Evolutionary conservation across 2,113 vertebrate species (phyloP), one percentile per base, ranked within the genome.

Genomic region (Brienomyrus longianalis): DNA sequence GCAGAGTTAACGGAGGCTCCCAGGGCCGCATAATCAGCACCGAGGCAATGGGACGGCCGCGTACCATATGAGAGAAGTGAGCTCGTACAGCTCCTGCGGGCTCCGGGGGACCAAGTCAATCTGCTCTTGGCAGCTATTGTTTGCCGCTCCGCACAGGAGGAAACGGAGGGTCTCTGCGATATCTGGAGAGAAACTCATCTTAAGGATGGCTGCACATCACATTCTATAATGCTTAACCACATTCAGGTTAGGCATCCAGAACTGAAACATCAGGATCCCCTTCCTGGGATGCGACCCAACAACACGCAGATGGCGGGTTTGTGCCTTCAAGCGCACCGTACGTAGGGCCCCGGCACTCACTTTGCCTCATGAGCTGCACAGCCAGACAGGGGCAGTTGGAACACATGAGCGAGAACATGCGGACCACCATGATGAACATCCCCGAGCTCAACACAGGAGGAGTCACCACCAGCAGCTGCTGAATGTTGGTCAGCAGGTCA

Each of bases 361-460:
- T 99, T 94, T 99, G 98, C 90, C 99, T 99, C 98, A 99, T 99
- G 88, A 99, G 98, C 91, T 99, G 98, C 91, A 99, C 98, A 10
- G 98, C 98, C 94, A 99, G 95, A 0, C 97, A 97, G 87, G 98
- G 98, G 94, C 98, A 99, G 92, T 99, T 99, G 91, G 98, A 99
- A 93, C 98, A 99, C 98, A 99, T 99, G 85, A 99, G 95, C 6
- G 98, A 99, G 95, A 99, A 99, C 98, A 99, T 99, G 93, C 98
- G 98, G 91, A 99, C 98, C 91, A 99, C 98, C 98, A 99, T 99
- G 93, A 99, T 99, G 94, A 99, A 99, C 98, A 99, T 99, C 93
- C 98, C 98, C 48, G 98, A 99, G 95, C 98, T 99, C 93, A 99
- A 95, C 91, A 99, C 97, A 3, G 98, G 98, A 89, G 98, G 98